phyloP scores from a whole-genome alignment of 2,797 vertebrate species.

The Galago senegalensis region DNA sequence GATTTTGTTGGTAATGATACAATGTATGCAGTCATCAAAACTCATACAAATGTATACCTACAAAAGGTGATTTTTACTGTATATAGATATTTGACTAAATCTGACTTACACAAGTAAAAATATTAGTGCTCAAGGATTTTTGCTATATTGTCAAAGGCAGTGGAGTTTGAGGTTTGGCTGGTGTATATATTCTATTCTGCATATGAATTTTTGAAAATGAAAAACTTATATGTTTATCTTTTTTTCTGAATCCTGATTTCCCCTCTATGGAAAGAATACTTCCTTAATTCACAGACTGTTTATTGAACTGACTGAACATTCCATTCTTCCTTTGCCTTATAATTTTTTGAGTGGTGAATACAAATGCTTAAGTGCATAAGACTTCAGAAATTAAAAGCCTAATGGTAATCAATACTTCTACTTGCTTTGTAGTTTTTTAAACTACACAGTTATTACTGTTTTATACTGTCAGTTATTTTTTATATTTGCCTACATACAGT shows the following conservation, averaged over 20 bases:
- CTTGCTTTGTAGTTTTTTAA: not conserved
- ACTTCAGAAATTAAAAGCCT: not conserved
- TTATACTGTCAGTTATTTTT: not conserved
- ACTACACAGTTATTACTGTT: not conserved
- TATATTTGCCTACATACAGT: not conserved
- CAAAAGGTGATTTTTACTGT: not conserved
- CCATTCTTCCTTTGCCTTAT: not conserved
- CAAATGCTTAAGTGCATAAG: conserved; percentile 1
- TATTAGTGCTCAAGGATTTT: not conserved
- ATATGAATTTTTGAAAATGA: conserved; percentile 9
- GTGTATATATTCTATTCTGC: not conserved
- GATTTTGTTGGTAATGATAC: not conserved
- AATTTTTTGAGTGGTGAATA: conserved; percentile 48
- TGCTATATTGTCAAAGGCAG: not conserved
- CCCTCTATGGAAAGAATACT: not conserved
- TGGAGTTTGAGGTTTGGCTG: not conserved
- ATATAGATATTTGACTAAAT: not conserved
- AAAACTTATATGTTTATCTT: conserved; percentile 1
- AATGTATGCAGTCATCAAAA: conserved; percentile 2
- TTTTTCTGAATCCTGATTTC: conserved; percentile 16
- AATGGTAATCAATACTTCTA: not conserved
- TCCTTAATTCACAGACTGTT: not conserved
- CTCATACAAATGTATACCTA: not conserved
- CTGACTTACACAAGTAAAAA: conserved; percentile 4
- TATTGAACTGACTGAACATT: not conserved